Evolutionary conservation across 2,113 vertebrate genomes (phyloP).

Genomic region (Chaetops frenatus): DNA sequence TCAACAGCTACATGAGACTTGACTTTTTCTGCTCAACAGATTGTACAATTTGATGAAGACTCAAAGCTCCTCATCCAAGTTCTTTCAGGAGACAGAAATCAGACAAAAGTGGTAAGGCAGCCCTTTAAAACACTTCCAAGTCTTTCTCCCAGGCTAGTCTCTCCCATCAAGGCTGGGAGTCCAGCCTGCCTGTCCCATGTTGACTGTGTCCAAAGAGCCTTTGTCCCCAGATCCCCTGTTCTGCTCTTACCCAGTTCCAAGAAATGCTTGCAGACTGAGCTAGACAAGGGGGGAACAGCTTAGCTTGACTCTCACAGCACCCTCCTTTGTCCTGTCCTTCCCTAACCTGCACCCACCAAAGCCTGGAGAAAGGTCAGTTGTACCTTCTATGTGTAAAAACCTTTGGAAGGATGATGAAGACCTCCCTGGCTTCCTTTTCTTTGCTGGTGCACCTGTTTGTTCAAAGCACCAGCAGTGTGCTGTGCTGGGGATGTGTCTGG

Average conservation of each 20-base stretch:
- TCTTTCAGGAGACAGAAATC: background rate
- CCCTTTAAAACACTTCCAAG: background rate
- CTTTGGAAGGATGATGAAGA: background rate
- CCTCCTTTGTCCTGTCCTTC: background rate
- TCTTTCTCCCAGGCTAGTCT: background rate
- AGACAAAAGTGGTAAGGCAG: background rate
- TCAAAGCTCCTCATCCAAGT: background rate
- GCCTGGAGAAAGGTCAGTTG: background rate
- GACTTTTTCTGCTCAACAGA: background rate
- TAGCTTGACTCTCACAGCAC: background rate
- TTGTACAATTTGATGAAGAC: background rate
- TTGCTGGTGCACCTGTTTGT: background rate
- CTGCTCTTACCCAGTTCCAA: background rate
- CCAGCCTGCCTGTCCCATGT: accelerated
- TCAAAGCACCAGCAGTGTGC: background rate
- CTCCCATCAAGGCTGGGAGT: background rate
- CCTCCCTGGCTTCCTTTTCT: background rate
- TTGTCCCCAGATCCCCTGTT: background rate
- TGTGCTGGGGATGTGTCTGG: background rate
- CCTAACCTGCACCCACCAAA: accelerated
- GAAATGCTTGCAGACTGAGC: background rate
- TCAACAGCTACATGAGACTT: background rate
- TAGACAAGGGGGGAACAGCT: background rate
- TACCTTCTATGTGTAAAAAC: background rate
- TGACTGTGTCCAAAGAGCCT: background rate